phyloP scores from a whole-genome alignment of 1,140 invertebrate species.

The Grapholita molesta region DNA sequence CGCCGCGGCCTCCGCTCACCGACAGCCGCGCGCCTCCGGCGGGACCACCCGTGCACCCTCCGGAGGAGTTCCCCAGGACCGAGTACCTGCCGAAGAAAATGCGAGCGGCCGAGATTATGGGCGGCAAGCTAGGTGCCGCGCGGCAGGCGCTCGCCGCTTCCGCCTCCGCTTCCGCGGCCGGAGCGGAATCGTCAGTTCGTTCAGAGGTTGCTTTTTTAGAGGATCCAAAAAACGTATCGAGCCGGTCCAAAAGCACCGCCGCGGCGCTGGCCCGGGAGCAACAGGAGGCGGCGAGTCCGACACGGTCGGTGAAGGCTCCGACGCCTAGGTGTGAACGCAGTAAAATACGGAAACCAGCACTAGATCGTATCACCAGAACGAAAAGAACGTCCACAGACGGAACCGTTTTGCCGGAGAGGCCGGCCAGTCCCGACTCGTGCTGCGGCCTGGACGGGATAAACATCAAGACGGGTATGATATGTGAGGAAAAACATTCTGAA shows the following conservation, averaged over 20 bases:
- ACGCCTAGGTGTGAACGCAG: conserved; percentile 53
- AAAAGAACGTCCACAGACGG: conserved; percentile 41
- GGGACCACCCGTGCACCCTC: conserved; percentile 18
- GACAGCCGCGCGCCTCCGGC: conserved; percentile 24
- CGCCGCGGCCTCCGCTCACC: conserved; percentile 37
- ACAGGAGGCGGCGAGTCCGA: conserved; percentile 73
- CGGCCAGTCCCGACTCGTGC: conserved; percentile 56
- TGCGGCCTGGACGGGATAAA: conserved; percentile 71
- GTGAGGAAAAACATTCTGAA: conserved; percentile 72
- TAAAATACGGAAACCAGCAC: conserved; percentile 35
- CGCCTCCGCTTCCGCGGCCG: conserved; percentile 27
- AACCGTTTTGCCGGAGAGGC: conserved; percentile 35
- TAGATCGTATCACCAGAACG: conserved; percentile 26
- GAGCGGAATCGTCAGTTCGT: conserved; percentile 40
- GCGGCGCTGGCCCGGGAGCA: conserved; percentile 73
- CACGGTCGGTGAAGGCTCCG: conserved; percentile 61
- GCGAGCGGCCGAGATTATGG: conserved; percentile 71
- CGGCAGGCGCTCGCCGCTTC: conserved; percentile 32
- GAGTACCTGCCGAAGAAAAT: conserved; percentile 76
- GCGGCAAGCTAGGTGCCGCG: conserved; percentile 58
- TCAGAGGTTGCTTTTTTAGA: conserved; percentile 72
- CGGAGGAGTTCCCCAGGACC: conserved; percentile 48
- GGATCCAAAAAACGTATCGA: conserved; percentile 77
- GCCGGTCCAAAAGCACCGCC: conserved; percentile 72
- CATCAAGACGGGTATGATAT: conserved; percentile 68